Evolutionary conservation across 1,140 invertebrate genomes (phyloP).

Genomic region (Rhagoletis pomonella): DNA sequence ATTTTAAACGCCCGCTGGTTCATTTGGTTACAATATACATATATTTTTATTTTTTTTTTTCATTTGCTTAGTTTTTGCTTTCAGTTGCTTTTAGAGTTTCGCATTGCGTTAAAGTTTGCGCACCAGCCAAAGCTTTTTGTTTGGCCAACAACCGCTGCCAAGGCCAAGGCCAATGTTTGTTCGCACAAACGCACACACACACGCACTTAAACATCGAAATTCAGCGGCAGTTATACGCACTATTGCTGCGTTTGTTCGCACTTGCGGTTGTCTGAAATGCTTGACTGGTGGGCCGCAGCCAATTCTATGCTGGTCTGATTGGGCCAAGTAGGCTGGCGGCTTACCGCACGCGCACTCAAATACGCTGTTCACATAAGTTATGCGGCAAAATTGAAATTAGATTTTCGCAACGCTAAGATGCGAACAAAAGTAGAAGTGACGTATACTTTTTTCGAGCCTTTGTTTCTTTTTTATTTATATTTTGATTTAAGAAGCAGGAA

Average conservation of each 20-base stretch:
- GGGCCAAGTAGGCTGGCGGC: neutral
- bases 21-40: neutral
- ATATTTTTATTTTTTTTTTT: slow-evolving; percentile 2
- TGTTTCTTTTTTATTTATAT: neutral
- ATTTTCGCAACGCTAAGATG: slow-evolving; percentile 1
- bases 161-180: slow-evolving; percentile 54
- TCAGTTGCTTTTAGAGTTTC: slow-evolving; percentile 29
- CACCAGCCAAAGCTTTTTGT: slow-evolving; percentile 12
- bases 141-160: slow-evolving; percentile 56
- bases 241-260: slow-evolving; percentile 28
- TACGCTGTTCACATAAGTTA: neutral
- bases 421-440: neutral
- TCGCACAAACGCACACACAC: slow-evolving; percentile 9
- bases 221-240: slow-evolving; percentile 26
- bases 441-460: neutral
- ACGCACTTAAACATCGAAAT: neutral
- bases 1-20: slow-evolving; percentile 28
- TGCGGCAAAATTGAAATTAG: neutral
- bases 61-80: slow-evolving; percentile 50
- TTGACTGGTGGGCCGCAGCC: too few species aligned
- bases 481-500: too few species aligned
- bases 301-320: neutral
- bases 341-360: neutral
- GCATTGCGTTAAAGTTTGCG: slow-evolving; percentile 50
- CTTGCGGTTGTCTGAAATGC: neutral